phyloP scores from a whole-genome alignment of 2,113 vertebrate genomes.

The Lampris incognitus region DNA sequence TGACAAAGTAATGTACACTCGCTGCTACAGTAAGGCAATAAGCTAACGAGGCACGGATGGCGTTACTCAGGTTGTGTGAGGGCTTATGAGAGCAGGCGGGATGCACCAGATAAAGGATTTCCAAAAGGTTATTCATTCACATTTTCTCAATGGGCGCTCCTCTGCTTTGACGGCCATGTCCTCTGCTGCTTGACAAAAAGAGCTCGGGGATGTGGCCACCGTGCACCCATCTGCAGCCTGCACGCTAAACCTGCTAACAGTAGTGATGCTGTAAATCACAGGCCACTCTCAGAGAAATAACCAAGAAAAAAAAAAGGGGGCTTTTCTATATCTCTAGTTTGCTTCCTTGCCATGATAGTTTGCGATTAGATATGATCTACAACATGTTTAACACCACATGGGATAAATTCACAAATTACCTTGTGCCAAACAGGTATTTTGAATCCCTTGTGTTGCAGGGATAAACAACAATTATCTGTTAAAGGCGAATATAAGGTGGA shows the following conservation, averaged over 20 bases:
- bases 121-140: conserved; percentile 2
- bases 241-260: conserved; percentile 36
- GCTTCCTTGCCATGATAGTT: no score
- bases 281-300: no score
- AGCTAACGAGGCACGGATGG: not conserved
- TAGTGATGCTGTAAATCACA: no score
- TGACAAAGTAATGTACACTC: not conserved
- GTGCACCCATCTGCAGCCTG: conserved; percentile 38
- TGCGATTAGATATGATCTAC: no score
- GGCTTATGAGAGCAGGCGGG: not conserved
- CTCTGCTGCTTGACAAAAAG: not conserved
- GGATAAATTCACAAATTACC: no score
- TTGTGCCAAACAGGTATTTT: no score
- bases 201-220: conserved; percentile 2
- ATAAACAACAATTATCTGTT: no score
- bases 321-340: no score
- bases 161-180: not conserved
- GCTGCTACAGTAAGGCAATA: not conserved
- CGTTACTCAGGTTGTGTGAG: not conserved
- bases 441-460: no score
- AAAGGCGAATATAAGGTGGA: no score
- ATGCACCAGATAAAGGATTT: not conserved
- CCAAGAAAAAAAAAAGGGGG: no score
- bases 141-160: not conserved
- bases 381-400: no score